Evolutionary conservation across 2,888 invertebrate species (phyloP).

Genomic region (Drosophila austrosaltans): DNA sequence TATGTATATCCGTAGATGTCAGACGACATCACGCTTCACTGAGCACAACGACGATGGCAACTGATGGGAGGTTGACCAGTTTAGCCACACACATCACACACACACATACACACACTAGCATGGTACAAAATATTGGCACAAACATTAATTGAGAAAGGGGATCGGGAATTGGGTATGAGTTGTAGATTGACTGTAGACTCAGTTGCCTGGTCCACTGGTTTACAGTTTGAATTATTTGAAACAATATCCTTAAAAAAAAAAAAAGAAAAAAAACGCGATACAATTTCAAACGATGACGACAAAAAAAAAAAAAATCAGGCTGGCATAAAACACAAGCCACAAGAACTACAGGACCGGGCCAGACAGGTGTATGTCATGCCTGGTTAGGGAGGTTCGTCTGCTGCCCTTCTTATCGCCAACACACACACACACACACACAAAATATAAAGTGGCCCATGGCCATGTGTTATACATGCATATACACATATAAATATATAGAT

Average conservation of each 20-base stretch:
- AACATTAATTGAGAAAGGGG: slow-evolving; percentile 48
- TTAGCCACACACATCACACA: no score
- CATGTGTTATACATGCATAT: slow-evolving; percentile 22
- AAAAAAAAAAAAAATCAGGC: slow-evolving; percentile 53
- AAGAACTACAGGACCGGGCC: slow-evolving; percentile 54
- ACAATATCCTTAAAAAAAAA: slow-evolving; percentile 72
- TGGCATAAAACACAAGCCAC: slow-evolving; percentile 32
- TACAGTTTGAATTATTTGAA: slow-evolving; percentile 77
- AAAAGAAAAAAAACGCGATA: slow-evolving; percentile 63
- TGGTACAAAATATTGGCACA: slow-evolving; percentile 75
- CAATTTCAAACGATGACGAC: slow-evolving; percentile 71
- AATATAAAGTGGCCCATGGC: slow-evolving; percentile 38
- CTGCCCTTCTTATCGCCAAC: slow-evolving; percentile 61
- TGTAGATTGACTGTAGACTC: background rate
- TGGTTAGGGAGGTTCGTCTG: slow-evolving; percentile 48
- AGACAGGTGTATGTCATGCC: slow-evolving; percentile 36
- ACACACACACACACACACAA: slow-evolving; percentile 19
- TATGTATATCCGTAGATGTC: slow-evolving; percentile 76
- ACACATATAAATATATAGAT: background rate
- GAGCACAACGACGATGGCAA: slow-evolving; percentile 69
- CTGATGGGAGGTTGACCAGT: slow-evolving; percentile 46
- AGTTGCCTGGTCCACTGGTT: slow-evolving; percentile 18
- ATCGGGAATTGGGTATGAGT: background rate
- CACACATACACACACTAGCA: slow-evolving; percentile 21
- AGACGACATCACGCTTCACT: slow-evolving; percentile 80